phyloP scores from a whole-genome alignment of 1,140 invertebrate genomes.

The Ceratosolen solmsi region DNA sequence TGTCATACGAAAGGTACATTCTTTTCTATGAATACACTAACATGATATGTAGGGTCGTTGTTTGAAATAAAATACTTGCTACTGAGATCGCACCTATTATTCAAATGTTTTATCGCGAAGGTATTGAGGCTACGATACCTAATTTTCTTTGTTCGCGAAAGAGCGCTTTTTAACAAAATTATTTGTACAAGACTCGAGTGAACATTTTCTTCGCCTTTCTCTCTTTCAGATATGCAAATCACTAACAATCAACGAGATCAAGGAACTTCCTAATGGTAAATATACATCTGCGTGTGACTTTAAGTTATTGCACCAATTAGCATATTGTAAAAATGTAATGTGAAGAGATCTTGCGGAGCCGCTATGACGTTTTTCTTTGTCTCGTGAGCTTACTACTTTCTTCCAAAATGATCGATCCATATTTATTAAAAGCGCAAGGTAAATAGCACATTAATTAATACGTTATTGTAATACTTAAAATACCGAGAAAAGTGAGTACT shows the following conservation, averaged over 20 bases:
- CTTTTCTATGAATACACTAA: not conserved
- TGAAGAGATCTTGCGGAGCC: not conserved
- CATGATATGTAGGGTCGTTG: too few relatives aligned
- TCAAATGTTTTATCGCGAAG: not conserved
- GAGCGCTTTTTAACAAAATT: constrained; percentile 18
- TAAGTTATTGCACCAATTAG: constrained; percentile 39
- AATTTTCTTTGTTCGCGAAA: constrained; percentile 2
- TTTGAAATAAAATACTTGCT: not conserved
- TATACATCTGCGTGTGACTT: constrained; percentile 19
- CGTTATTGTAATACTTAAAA: not conserved
- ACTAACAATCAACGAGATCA: constrained; percentile 33
- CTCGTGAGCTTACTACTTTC: not conserved
- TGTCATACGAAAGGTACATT: not conserved
- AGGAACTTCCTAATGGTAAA: constrained; percentile 39
- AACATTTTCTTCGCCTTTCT: constrained; percentile 18
- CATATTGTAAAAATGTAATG: constrained; percentile 17
- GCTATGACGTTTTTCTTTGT: not conserved
- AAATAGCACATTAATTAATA: not conserved
- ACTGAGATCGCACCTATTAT: not conserved
- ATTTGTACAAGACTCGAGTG: constrained; percentile 2
- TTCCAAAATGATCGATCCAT: not conserved
- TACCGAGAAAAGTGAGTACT: not conserved
- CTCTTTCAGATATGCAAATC: constrained; percentile 39
- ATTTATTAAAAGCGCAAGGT: not conserved
- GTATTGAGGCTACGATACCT: not conserved